Percentiles rank a stretch among this genome's conserved stretches.
phyloP scores from a whole-genome alignment of 2,797 vertebrate genomes.

The Phaenicophaeus curvirostris region DNA sequence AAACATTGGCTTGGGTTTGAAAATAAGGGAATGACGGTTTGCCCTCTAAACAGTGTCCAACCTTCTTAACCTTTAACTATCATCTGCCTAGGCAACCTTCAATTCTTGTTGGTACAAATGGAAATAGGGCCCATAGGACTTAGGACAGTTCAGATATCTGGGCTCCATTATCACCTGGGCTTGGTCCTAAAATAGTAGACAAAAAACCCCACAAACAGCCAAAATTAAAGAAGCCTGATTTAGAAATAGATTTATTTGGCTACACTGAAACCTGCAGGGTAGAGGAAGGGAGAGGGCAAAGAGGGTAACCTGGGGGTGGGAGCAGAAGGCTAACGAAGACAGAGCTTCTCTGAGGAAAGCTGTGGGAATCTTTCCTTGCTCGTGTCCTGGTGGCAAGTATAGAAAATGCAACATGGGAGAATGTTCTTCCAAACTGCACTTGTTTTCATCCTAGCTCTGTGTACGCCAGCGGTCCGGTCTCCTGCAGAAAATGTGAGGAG shows the following conservation, averaged over 20 bases:
- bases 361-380: background rate
- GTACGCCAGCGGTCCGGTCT: background rate
- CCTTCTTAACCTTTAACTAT: constrained; percentile 44
- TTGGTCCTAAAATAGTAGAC: background rate
- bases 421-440: background rate
- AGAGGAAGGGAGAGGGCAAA: background rate
- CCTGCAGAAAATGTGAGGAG: background rate
- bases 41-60: constrained; percentile 11
- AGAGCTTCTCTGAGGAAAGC: background rate
- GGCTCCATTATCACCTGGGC: background rate
- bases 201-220: background rate
- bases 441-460: background rate
- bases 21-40: constrained; percentile 8
- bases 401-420: background rate
- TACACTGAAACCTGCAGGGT: background rate
- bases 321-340: background rate
- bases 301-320: fast-evolving
- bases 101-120: background rate
- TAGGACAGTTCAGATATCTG: background rate
- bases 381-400: background rate
- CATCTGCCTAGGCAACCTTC: background rate
- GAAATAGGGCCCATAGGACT: background rate
- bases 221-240: background rate
- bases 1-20: constrained; percentile 26
- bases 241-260: background rate